A percentile compares a stretch with the other conserved stretches of the same genome.
Evolutionary conservation across 1,140 invertebrate species (phyloP).

Genomic region (Scylla paramamosain): DNA sequence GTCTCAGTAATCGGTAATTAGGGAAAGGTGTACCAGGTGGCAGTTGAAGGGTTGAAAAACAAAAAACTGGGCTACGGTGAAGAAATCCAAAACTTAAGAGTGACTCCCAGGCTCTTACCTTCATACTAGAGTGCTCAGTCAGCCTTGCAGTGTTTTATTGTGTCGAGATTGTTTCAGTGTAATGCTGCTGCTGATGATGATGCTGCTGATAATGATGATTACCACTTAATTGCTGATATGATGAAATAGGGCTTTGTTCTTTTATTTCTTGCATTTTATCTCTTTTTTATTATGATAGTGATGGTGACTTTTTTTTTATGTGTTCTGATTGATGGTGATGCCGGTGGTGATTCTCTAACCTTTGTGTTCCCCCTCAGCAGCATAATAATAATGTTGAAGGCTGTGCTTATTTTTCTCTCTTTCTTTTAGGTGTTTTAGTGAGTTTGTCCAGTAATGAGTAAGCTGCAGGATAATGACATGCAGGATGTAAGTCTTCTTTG

Average conservation of each 20-base stretch:
- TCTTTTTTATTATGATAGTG: not conserved
- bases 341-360: not conserved
- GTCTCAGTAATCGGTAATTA: too few species aligned
- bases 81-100: too few species aligned
- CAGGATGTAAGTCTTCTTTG: not conserved
- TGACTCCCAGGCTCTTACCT: not conserved
- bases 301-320: not conserved
- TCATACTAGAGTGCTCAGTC: not conserved
- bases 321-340: not conserved
- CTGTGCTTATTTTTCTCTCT: not conserved
- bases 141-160: not conserved
- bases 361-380: not conserved
- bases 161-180: not conserved
- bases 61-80: too few species aligned
- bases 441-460: not conserved
- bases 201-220: not conserved
- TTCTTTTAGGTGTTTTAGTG: slow-evolving; percentile 12
- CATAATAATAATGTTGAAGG: too few species aligned
- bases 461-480: not conserved
- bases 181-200: not conserved
- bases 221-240: not conserved
- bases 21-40: too few species aligned
- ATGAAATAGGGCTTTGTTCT: too few species aligned
- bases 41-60: too few species aligned
- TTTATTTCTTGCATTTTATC: too few species aligned